phyloP scores from a whole-genome alignment of 2,113 vertebrate genomes.

The Colius striatus region DNA sequence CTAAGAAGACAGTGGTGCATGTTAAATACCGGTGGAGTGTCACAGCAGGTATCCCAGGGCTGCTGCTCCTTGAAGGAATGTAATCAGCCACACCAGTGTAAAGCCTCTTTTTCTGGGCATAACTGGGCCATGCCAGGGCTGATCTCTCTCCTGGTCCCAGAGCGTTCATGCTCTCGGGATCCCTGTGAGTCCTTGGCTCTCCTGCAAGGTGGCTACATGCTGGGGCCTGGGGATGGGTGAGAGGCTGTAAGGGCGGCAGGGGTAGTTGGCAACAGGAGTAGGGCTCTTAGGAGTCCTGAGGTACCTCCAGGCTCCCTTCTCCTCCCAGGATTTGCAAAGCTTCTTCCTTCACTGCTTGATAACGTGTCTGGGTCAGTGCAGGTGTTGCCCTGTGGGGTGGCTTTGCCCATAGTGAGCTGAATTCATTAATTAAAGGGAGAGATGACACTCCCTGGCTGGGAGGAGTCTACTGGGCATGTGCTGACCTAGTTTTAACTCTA shows the following conservation, averaged over 20 bases:
- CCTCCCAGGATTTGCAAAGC: neutral
- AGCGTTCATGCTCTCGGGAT: fast-evolving
- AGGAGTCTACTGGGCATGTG: neutral
- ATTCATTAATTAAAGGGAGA: neutral
- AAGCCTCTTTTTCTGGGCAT: neutral
- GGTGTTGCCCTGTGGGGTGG: neutral
- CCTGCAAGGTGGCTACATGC: fast-evolving
- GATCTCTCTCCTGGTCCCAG: neutral
- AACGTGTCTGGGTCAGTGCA: neutral
- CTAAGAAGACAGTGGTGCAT: neutral
- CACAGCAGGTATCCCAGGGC: neutral
- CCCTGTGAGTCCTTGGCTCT: neutral
- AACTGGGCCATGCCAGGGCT: fast-evolving
- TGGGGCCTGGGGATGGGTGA: too few species aligned
- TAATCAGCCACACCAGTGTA: neutral
- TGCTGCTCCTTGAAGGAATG: neutral
- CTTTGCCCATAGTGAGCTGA: neutral
- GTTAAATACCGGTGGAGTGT: neutral
- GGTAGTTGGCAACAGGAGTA: fast-evolving
- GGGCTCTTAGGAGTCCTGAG: neutral
- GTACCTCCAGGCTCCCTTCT: neutral
- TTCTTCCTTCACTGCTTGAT: neutral
- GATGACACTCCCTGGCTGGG: neutral
- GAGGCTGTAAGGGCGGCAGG: neutral
- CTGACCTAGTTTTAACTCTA: neutral